Conservation (phyloP, 64 coral and sea anemone genomes). For the Catalaphyllia jardinei region DNA sequence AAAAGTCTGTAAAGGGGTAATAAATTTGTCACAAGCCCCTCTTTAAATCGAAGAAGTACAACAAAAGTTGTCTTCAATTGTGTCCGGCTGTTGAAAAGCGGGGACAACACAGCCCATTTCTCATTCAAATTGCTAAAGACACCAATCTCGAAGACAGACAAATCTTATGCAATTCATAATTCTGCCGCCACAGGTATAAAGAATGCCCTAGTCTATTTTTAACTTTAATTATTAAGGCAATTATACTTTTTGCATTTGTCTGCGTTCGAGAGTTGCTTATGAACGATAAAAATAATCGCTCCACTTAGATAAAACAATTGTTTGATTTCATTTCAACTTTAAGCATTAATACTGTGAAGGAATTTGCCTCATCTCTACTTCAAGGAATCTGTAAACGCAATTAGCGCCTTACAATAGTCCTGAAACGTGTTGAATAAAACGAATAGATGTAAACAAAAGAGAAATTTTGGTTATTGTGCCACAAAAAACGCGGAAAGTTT, state of each 20-base stretch:
- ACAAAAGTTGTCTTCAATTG: neutral
- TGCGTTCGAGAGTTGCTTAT: neutral
- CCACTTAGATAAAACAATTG: neutral
- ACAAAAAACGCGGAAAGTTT: no score
- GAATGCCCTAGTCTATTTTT: conserved; percentile 2
- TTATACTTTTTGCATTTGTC: neutral
- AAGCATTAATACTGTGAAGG: no score
- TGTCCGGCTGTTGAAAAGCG: neutral
- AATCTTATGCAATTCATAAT: neutral
- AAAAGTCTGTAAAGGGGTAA: neutral
- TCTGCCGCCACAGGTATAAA: neutral
- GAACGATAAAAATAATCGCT: neutral
- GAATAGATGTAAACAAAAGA: no score
- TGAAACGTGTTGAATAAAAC: no score
- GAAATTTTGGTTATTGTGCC: no score
- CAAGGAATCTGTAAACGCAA: neutral
- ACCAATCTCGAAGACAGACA: neutral
- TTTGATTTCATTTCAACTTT: neutral
- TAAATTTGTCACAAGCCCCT: neutral
- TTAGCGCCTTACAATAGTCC: neutral
- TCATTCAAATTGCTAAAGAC: no score
- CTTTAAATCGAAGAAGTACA: neutral
- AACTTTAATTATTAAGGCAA: conserved; percentile 1
- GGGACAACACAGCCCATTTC: neutral
- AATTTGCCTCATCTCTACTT: no score